Evolutionary conservation across 2,797 vertebrate species (phyloP), one percentile per base, ranked within the genome.

Genomic region (Chrosomus eos): DNA sequence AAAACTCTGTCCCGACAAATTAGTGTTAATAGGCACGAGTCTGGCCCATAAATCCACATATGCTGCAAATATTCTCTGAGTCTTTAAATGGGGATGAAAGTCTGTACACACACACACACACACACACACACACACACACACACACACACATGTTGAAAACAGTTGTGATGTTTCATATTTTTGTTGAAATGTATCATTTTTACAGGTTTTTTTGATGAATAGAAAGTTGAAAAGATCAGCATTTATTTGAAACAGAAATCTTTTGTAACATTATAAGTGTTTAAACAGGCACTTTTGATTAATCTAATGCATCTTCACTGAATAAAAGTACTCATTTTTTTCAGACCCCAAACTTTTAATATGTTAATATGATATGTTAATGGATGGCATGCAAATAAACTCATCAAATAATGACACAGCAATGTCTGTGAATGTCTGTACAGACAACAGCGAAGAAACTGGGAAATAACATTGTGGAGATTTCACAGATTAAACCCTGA

Each of bases 1-100:
- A 64, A 73, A 82, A 8, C 67, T 81, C 53, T 72, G 45, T 68
- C 31, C 36, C 3, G 58, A 82, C 81, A 82, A 74, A 82, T 82
- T 73, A 74, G 40, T 48, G 70, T n/a, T 82, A 74, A 82, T 60
- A 74, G 68, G 68, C 70, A 64, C 28, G 6, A 73, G 81, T 82
- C 81, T 82, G 70, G 70, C 81, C 55, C 48, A 51, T 51, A 82
- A 82, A 82, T 45, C 28, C 55, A 60, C 68, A 58, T 26, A n/a
- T 64, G 70, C 19, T 48, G 26, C 51, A 71, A 58, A 71, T 71
- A 60, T 13, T 70, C 77, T 51, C 26, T 1, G 19, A 16, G 38
- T 45, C 38, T 28, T 7, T 45, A 31, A 23, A 48, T 5, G 1
- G 11, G 43, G 26, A 40, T 67, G 26, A 48, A 33, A 67, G 40